phyloP scores from a whole-genome alignment of 2,888 invertebrate genomes.

The Hipparchia semele region DNA sequence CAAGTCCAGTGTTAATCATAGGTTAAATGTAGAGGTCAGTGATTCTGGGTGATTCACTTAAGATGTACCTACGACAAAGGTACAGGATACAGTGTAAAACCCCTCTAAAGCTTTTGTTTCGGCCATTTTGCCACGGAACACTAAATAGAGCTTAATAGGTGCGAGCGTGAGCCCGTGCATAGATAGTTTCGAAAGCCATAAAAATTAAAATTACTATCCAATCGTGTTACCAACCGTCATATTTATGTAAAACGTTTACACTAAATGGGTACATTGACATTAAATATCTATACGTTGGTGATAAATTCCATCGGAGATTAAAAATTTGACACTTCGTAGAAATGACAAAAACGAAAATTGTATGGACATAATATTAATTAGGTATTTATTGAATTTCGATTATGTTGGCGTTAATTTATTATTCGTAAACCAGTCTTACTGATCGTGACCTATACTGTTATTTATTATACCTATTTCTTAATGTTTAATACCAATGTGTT shows the following conservation, averaged over 20 bases:
- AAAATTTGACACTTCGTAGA: slow-evolving; percentile 16
- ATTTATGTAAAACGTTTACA: slow-evolving; percentile 26
- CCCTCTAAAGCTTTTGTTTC: background rate
- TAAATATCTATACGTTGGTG: slow-evolving; percentile 18
- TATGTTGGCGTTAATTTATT: background rate
- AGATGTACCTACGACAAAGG: too few species aligned
- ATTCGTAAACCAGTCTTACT: background rate
- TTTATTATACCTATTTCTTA: too few species aligned
- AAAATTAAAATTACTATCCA: slow-evolving; percentile 24
- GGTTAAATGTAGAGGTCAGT: too few species aligned
- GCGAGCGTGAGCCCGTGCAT: background rate
- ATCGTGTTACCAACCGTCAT: slow-evolving; percentile 20
- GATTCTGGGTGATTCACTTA: too few species aligned
- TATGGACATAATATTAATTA: background rate
- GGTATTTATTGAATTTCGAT: slow-evolving; percentile 1
- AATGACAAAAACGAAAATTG: background rate
- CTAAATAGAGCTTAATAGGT: background rate
- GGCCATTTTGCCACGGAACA: background rate
- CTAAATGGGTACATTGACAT: slow-evolving; percentile 28
- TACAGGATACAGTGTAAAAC: too few species aligned
- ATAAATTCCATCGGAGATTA: slow-evolving; percentile 25
- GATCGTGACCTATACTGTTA: background rate
- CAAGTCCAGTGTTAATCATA: too few species aligned
- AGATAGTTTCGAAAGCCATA: slow-evolving; percentile 9
- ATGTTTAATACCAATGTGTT: too few species aligned